Evolutionary conservation across 1,140 invertebrate genomes (phyloP), one percentile per base, ranked within the genome.

Genomic region (Caenorhabditis briggsae): DNA sequence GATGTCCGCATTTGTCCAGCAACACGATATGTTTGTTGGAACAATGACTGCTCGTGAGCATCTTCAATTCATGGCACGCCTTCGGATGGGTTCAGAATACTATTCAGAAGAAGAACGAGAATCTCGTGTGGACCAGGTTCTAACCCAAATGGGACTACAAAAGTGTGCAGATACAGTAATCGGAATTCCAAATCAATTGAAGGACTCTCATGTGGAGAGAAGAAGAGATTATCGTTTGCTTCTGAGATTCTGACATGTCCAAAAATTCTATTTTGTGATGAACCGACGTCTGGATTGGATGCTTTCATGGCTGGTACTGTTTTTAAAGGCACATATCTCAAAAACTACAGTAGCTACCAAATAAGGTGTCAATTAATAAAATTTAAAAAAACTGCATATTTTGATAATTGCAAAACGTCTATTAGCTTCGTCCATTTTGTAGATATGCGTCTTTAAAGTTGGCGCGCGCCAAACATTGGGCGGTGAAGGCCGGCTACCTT

Each of bases 161-260:
- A 94, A 94, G 83, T 94, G 94, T 90, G 93, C 93, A 33, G 88
- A 95, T 90, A 97, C 96, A 18, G 94, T 95, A 16, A 98, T 98
- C 88, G 96, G 96, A 2, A 95, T 95, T 87, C 95, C 96, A 0
- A 96, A 96, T 2, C 93, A 95, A 70, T 93, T 96, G 0, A 97
- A 97, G 93, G 97, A 0, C 95, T 99, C 46, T 98, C 97, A 0
- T 97, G 97, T 20, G 97, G 97, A 0, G 97, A 99, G 93, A 96
- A 95, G 94, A 98, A 97, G 92, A 94, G 97, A 89, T 93, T 99
- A n/a, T 95, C 97, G 0, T 98, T 98, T 93, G 97, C 97, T 46
- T 96, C 96, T 0, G 97, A 98, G 94, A 93, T 98, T 23, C 93
- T 98, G 25, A 98, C 96, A 0, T 96, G 98, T 93, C 97, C 97